Evolutionary conservation across 2,113 vertebrate species (phyloP).

Genomic region (Turdus rufiventris): DNA sequence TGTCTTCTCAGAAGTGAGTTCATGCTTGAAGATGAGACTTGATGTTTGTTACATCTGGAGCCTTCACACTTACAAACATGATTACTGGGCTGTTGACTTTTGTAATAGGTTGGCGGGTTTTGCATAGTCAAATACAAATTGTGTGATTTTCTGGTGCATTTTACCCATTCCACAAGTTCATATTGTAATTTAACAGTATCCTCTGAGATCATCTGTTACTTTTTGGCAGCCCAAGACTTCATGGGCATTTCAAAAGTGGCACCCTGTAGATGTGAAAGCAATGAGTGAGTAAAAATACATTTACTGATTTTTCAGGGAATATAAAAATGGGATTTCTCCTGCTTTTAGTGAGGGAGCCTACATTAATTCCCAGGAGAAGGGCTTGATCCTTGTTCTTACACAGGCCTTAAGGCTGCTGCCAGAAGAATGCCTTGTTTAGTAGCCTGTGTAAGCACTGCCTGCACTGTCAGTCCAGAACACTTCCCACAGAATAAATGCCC

Average conservation of each 20-base stretch:
- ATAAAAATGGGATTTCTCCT: background rate
- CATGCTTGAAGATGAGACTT: background rate
- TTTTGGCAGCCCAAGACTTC: background rate
- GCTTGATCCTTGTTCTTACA: background rate
- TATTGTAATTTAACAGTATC: background rate
- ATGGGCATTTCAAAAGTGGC: background rate
- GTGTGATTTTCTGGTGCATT: background rate
- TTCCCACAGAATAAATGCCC: constrained; percentile 84
- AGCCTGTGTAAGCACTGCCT: background rate
- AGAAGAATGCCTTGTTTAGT: background rate
- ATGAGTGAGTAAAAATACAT: background rate
- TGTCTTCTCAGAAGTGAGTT: background rate
- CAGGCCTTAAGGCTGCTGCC: background rate
- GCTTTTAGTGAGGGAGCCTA: background rate
- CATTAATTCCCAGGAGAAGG: background rate
- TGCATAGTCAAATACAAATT: background rate
- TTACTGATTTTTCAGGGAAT: background rate
- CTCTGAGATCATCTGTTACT: background rate
- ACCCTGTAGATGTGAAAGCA: background rate
- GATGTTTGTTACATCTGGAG: background rate
- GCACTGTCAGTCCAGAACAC: background rate
- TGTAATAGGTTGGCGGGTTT: background rate
- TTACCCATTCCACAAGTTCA: background rate
- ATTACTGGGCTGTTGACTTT: background rate
- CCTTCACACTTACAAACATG: background rate